Conservation (phyloP, 2,113 vertebrate species). For the Oostethus manadensis region DNA sequence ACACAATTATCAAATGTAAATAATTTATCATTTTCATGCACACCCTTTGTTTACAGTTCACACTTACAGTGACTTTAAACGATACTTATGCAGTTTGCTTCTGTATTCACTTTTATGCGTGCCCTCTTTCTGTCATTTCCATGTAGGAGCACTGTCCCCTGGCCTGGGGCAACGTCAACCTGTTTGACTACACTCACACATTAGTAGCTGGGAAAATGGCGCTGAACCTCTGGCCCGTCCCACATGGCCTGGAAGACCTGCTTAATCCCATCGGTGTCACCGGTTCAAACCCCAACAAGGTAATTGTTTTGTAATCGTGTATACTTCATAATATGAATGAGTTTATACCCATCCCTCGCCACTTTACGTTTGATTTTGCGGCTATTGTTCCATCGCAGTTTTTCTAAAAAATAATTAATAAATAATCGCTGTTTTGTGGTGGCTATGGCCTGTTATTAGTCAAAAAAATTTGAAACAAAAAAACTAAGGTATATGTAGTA, state of each 20-base stretch:
- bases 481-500: no score
- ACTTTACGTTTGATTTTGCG: no score
- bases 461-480: no score
- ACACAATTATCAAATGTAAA: no score
- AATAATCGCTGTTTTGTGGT: no score
- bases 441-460: no score
- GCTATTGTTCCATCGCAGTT: no score
- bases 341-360: no score
- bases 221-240: conserved; percentile 96
- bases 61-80: no score
- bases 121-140: conserved; percentile 15
- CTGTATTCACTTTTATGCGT: conserved; percentile 25
- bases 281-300: conserved; percentile 98
- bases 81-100: background rate
- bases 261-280: conserved; percentile 96
- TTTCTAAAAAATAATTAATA: no score
- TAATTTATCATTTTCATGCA: no score
- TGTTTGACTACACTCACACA: conserved; percentile 98
- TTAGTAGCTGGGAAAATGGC: conserved; percentile 98
- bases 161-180: conserved; percentile 98
- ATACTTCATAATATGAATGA: background rate
- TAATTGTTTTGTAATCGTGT: conserved; percentile 30
- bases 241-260: conserved; percentile 94
- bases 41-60: no score
- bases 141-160: conserved; percentile 93